Conservation (phyloP, 2,888 invertebrate species). For the Melanchra persicariae region DNA sequence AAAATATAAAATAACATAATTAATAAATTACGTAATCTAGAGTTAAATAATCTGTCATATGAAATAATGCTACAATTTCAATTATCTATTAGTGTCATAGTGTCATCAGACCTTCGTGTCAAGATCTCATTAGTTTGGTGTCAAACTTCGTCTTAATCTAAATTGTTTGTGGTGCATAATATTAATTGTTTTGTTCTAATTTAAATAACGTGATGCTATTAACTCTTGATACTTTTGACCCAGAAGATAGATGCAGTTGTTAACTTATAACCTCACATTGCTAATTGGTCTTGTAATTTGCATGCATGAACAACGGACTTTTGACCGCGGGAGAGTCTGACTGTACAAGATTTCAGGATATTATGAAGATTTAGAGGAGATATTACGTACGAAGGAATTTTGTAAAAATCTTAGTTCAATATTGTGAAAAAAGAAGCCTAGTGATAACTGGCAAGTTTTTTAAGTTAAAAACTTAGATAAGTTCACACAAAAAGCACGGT, state of each 20-base stretch:
- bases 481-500: no score
- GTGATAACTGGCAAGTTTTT: no score
- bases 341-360: neutral
- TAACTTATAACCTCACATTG: conserved; percentile 9
- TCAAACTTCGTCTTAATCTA: conserved; percentile 50
- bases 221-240: conserved; percentile 33
- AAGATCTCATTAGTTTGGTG: conserved; percentile 56
- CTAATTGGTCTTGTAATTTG: conserved; percentile 25
- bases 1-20: neutral
- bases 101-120: conserved; percentile 49
- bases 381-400: no score
- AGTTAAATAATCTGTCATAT: neutral
- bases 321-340: neutral
- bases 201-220: conserved; percentile 39
- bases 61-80: conserved; percentile 10
- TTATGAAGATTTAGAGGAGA: no score
- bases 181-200: conserved; percentile 55
- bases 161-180: conserved; percentile 37
- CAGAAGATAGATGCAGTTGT: conserved; percentile 30
- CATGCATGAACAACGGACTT: conserved; percentile 6
- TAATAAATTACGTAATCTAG: neutral
- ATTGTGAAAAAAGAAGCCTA: no score
- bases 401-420: no score
- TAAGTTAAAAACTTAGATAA: no score
- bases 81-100: conserved; percentile 34